phyloP scores from a whole-genome alignment of 2,797 vertebrate genomes.

The Craterocephalus amniculus region DNA sequence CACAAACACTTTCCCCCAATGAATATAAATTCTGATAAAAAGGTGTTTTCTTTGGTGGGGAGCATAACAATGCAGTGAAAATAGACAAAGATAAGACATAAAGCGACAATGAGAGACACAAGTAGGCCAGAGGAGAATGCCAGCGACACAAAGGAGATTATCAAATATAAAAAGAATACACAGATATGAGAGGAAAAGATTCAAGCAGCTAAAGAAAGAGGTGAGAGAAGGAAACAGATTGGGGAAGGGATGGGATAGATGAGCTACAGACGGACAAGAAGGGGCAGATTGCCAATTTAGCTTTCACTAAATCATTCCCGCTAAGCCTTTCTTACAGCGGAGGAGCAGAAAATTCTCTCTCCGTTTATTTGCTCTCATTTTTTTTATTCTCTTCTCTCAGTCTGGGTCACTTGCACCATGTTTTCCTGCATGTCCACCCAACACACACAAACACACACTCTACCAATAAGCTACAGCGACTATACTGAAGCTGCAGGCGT shows the following conservation, averaged over 20 bases:
- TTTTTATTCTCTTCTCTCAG: slow-evolving; percentile 21
- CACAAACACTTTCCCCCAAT: background rate
- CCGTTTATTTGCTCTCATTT: slow-evolving; percentile 41
- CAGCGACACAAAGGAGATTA: background rate
- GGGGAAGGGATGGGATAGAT: slow-evolving; percentile 28
- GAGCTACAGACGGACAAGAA: slow-evolving; percentile 44
- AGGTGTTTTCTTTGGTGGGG: background rate
- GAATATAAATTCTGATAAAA: background rate
- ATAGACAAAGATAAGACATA: background rate
- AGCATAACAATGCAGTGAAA: background rate
- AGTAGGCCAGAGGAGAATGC: background rate
- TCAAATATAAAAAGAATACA: background rate
- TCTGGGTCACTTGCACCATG: slow-evolving; percentile 30
- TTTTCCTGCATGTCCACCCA: slow-evolving; percentile 4
- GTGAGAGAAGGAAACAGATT: slow-evolving; percentile 21
- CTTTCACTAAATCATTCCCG: slow-evolving; percentile 64
- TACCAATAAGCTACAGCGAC: slow-evolving; percentile 30
- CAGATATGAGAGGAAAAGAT: background rate
- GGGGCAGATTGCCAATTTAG: slow-evolving; percentile 72
- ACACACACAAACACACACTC: background rate
- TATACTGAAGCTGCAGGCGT: slow-evolving; percentile 24
- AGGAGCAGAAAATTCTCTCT: slow-evolving; percentile 46
- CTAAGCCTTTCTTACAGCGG: slow-evolving; percentile 49
- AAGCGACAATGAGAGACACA: background rate
- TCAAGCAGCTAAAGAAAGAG: background rate